These are phyloP conservation scores for Diachasma alloeum DNA, from an alignment of 1,140 invertebrate genomes.

Conservation along the genomic window DNA sequence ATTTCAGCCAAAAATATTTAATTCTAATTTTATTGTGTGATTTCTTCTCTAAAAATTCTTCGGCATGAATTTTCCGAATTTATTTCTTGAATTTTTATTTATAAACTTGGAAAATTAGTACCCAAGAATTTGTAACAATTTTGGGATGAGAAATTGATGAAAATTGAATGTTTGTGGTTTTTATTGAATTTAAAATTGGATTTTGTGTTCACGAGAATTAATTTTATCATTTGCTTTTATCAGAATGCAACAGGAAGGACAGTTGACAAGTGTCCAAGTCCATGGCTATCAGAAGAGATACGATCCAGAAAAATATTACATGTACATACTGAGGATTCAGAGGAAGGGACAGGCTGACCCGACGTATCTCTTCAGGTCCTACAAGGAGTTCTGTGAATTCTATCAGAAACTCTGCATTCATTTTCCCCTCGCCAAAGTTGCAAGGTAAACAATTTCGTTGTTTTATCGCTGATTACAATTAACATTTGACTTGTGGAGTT, in stretches of 20 bases:
- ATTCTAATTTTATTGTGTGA: too few relatives aligned
- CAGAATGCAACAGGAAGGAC: conserved; percentile 90
- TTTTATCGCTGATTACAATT: background rate
- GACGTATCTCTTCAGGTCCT: conserved; percentile 89
- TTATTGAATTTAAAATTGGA: too few relatives aligned
- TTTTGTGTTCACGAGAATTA: too few relatives aligned
- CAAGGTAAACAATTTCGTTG: conserved; percentile 69
- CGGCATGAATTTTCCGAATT: too few relatives aligned
- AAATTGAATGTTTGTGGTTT: too few relatives aligned
- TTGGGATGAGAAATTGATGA: too few relatives aligned
- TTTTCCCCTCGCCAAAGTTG: conserved; percentile 88
- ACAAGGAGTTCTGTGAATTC: conserved; percentile 96
- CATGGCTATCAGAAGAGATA: conserved; percentile 93
- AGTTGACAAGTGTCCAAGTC: conserved; percentile 85
- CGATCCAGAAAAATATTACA: conserved; percentile 98
- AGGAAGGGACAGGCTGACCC: conserved; percentile 85
- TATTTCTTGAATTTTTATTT: too few relatives aligned
- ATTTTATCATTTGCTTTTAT: conserved; percentile 23
- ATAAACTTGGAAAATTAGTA: too few relatives aligned
- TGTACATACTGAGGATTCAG: conserved; percentile 90
- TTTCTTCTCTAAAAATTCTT: too few relatives aligned
- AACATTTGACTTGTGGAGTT: too few relatives aligned
- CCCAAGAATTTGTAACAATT: too few relatives aligned
- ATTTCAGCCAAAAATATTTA: too few relatives aligned
- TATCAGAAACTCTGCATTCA: conserved; percentile 92